Conservation (phyloP, 2,888 invertebrate genomes). For the Perizoma affinitatum region DNA sequence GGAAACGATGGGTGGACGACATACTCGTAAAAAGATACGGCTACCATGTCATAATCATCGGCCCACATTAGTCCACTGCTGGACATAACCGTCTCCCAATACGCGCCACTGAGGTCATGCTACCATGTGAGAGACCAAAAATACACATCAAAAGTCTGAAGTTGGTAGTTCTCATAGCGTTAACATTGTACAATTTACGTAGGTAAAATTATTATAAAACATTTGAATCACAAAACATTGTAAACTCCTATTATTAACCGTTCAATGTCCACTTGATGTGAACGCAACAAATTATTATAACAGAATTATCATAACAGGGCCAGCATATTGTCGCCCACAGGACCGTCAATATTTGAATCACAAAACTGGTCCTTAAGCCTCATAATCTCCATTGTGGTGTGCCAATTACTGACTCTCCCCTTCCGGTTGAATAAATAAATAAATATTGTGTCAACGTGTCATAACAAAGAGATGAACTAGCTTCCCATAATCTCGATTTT, state of each 20-base stretch:
- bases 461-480: slow-evolving; percentile 47
- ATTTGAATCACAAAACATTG: slow-evolving; percentile 33
- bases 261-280: slow-evolving; percentile 51
- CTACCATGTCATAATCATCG: too few species aligned
- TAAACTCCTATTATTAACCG: slow-evolving; percentile 30
- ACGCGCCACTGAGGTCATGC: too few species aligned
- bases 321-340: slow-evolving; percentile 69
- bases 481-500: slow-evolving; percentile 44
- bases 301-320: slow-evolving; percentile 81
- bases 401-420: slow-evolving; percentile 81
- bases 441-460: slow-evolving; percentile 66
- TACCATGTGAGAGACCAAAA: too few species aligned
- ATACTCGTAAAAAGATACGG: too few species aligned
- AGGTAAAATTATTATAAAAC: slow-evolving; percentile 36
- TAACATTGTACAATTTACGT: neutral
- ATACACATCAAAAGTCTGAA: too few species aligned
- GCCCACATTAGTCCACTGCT: too few species aligned
- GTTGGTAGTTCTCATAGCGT: too few species aligned
- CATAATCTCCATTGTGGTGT: slow-evolving; percentile 79
- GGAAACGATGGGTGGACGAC: too few species aligned
- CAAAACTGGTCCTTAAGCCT: slow-evolving; percentile 77
- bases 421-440: slow-evolving; percentile 81
- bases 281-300: slow-evolving; percentile 66
- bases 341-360: slow-evolving; percentile 74
- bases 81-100: too few species aligned